phyloP scores from a whole-genome alignment of 2,797 vertebrate genomes.

The Pseudomugil tenellus region DNA sequence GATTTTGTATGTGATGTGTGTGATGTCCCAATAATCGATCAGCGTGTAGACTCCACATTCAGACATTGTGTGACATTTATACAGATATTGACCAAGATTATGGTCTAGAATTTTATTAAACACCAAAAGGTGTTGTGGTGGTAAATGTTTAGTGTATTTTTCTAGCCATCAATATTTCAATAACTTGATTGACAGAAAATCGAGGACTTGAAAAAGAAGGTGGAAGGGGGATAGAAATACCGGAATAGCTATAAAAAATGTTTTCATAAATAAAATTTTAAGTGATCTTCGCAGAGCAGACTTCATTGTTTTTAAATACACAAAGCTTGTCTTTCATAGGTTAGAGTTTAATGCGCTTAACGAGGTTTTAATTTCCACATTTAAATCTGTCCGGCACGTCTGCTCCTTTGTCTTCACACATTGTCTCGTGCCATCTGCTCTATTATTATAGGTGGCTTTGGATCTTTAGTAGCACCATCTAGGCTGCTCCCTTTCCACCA shows the following conservation, averaged over 20 bases:
- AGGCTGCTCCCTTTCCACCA: slow-evolving; percentile 49
- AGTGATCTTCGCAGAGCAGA: neutral
- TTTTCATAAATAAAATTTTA: too few species aligned
- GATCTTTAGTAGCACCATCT: slow-evolving; percentile 31
- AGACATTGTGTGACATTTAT: neutral
- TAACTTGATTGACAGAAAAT: neutral
- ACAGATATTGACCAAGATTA: neutral
- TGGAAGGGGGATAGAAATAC: too few species aligned
- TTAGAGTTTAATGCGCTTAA: slow-evolving; percentile 65
- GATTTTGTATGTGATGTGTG: neutral
- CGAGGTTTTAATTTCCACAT: slow-evolving; percentile 48
- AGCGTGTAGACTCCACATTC: neutral
- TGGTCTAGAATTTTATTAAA: too few species aligned
- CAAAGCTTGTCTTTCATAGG: neutral
- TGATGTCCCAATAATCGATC: neutral
- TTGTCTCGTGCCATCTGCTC: slow-evolving; percentile 79
- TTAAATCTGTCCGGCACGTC: slow-evolving; percentile 68
- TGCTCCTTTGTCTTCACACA: slow-evolving; percentile 72
- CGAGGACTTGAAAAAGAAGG: too few species aligned
- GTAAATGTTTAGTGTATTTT: too few species aligned
- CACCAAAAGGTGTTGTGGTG: too few species aligned
- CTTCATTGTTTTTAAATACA: neutral
- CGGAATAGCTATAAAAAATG: too few species aligned
- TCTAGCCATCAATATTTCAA: neutral
- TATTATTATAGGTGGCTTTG: slow-evolving; percentile 59